Evolutionary conservation across 2,797 vertebrate species (phyloP).

Genomic region (Anableps anableps): DNA sequence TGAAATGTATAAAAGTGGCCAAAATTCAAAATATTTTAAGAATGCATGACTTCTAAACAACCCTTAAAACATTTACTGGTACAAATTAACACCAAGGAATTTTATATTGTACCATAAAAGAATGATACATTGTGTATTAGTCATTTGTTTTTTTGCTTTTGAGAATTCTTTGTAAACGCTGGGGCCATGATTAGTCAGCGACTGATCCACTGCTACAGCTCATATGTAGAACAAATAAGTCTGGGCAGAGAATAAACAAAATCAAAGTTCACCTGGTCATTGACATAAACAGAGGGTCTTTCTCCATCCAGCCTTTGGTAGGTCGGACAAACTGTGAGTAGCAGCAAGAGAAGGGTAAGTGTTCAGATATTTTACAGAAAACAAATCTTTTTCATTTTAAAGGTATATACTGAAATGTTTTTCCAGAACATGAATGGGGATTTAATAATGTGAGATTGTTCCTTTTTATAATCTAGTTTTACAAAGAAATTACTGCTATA

Average conservation of each 20-base stretch:
- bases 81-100: too few relatives aligned
- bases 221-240: conserved; percentile 46
- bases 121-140: too few relatives aligned
- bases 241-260: conserved; percentile 51
- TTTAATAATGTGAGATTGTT: not conserved
- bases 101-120: too few relatives aligned
- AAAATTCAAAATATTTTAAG: too few relatives aligned
- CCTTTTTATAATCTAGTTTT: not conserved
- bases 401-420: not conserved
- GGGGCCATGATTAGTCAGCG: conserved; percentile 8
- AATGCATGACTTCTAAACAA: too few relatives aligned
- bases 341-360: conserved; percentile 42
- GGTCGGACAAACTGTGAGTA: conserved; percentile 2
- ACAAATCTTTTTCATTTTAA: not conserved
- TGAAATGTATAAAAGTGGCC: too few relatives aligned
- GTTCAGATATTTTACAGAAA: not conserved
- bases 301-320: conserved; percentile 11
- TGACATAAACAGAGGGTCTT: conserved; percentile 28
- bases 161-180: not conserved
- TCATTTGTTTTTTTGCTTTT: not conserved
- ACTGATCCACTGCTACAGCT: conserved; percentile 38
- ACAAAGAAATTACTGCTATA: not conserved
- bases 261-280: conserved; percentile 59
- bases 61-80: too few relatives aligned
- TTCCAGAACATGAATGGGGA: not conserved